Base-by-base conservation (phyloP, 1,140 invertebrate species). In the Atopsyche davidsoni region DNA sequence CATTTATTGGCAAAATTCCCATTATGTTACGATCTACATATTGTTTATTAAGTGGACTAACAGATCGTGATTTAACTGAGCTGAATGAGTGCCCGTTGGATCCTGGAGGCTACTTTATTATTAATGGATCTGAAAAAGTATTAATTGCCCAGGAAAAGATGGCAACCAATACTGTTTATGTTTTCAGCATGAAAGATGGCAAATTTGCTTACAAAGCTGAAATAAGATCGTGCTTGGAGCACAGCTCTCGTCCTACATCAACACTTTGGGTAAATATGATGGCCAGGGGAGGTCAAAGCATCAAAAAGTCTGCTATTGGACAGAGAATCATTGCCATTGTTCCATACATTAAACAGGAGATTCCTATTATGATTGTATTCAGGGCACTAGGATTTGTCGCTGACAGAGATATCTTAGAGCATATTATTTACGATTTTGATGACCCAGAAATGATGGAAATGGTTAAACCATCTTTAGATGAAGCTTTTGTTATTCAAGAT, bases 361-460 rank as follows among this genome's bases (percentile, higher is more conserved):
- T 99, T 60, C 96, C 96, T 3, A 96, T 99, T 38, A 98, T 99
- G 85, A 97, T 99, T 68, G 95, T 99, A 0, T 99, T 99, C 64
- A 75, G 87, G 64, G 95, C 95, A 18, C 72, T 98, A 16, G 96
- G 96, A 14, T 99, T 99, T 75, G 96, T 99, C 25, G 95, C 96
- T 17, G 96, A 99, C 72, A 79, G 96, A 62, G 96, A 99, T 73
- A 99, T 99, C 62, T 73, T 99, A 4, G 96, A 98, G 65, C 96
- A 98, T 63, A 98, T 98, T 46, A 98, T 98, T 61, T 98, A 98
- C 69, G 96, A 98, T 62, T 98, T 98, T 75, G 91, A 98, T 70
- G 96, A 99, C 75, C 94, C 92, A 18, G 96, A 99, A 78, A 98
- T 99, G 94, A 98, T 98, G 94, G 96, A 99, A 80, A 98, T 99